Conservation (phyloP, 2,113 vertebrate species). For the Ploceus nigricollis region DNA sequence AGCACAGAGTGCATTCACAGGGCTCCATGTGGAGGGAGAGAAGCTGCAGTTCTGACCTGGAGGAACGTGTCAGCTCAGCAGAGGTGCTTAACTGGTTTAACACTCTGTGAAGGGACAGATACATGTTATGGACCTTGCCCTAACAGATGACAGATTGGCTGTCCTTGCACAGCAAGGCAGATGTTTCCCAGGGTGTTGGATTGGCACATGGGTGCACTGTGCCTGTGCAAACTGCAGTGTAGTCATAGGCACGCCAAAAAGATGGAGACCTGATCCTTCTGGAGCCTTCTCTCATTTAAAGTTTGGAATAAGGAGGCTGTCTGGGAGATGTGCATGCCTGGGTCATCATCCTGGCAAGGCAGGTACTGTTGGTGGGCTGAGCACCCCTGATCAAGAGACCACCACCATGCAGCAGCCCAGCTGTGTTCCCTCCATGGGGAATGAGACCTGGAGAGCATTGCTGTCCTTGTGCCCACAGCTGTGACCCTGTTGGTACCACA, state of each 20-base stretch:
- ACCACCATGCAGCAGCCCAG: neutral
- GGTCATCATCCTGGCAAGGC: neutral
- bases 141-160: neutral
- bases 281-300: neutral
- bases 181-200: neutral
- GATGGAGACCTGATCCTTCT: neutral
- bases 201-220: fast-evolving
- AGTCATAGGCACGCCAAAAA: neutral
- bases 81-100: neutral
- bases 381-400: neutral
- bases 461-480: neutral
- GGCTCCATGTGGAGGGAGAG: neutral
- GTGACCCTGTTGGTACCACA: fast-evolving
- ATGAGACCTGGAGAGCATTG: fast-evolving
- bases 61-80: neutral
- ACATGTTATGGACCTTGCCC: fast-evolving
- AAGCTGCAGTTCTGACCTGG: neutral
- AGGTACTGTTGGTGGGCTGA: neutral
- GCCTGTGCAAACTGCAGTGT: fast-evolving
- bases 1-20: neutral
- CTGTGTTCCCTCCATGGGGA: fast-evolving
- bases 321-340: neutral
- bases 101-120: neutral
- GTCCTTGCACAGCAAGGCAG: neutral
- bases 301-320: neutral